Evolutionary conservation across 2,113 vertebrate species (phyloP).

Genomic region (Phalacrocorax pelagicus): DNA sequence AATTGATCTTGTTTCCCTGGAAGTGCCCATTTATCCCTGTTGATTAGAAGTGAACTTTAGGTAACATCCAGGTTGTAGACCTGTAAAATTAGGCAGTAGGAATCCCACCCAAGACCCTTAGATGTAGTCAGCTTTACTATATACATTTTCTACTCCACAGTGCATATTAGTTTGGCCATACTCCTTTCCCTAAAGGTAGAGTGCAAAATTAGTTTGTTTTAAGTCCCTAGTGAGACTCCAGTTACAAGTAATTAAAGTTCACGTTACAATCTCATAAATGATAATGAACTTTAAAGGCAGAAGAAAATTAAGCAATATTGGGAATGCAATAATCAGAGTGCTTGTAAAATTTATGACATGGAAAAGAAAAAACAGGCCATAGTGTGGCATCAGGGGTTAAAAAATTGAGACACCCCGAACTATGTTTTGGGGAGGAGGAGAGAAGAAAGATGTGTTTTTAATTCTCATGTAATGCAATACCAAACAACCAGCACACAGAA

Average conservation of each 20-base stretch:
- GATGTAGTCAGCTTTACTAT: neutral
- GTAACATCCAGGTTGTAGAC: neutral
- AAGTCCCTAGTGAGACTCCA: constrained; percentile 21
- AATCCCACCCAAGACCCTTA: neutral
- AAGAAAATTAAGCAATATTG: constrained; percentile 33
- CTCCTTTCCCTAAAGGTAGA: constrained; percentile 33
- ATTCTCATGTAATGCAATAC: neutral
- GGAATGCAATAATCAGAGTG: constrained; percentile 4
- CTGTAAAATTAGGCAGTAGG: neutral
- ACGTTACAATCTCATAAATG: constrained; percentile 25
- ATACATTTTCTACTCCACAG: neutral
- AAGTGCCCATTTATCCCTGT: neutral
- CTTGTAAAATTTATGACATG: neutral
- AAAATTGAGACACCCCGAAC: neutral
- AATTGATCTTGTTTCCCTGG: neutral
- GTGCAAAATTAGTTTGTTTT: constrained; percentile 36
- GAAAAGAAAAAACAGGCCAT: neutral
- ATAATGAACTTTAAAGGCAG: constrained; percentile 42
- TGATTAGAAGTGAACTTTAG: neutral
- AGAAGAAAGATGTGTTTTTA: neutral
- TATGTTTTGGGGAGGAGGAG: neutral
- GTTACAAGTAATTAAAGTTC: constrained; percentile 53
- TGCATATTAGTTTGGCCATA: constrained; percentile 1
- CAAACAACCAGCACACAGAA: neutral
- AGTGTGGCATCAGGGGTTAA: neutral